Conservation (phyloP, 2,797 vertebrate species). For the Sebastes jordani region DNA sequence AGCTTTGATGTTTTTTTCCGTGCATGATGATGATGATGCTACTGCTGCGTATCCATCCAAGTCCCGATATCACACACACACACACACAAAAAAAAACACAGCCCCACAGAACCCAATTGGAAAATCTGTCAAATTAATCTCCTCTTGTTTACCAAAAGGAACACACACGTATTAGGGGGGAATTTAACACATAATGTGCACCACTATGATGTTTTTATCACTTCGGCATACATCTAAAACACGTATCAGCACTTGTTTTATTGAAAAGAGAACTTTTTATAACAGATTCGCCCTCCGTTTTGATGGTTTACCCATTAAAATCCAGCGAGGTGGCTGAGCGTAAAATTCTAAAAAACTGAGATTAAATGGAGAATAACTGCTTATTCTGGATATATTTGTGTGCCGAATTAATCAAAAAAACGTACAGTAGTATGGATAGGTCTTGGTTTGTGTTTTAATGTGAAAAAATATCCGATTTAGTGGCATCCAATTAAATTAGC, state of each 20-base stretch:
- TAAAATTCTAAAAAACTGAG: neutral
- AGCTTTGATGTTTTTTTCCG: constrained; percentile 38
- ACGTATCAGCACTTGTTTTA: fast-evolving
- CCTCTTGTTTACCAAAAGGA: neutral
- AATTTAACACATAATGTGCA: fast-evolving
- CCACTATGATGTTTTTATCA: fast-evolving
- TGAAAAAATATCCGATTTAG: fast-evolving
- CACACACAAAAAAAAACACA: neutral
- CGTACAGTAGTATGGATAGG: fast-evolving
- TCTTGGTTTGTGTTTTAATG: fast-evolving
- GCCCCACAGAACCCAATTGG: constrained; percentile 2
- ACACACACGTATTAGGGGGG: fast-evolving
- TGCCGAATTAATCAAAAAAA: neutral
- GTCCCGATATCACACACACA: constrained; percentile 2
- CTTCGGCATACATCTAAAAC: constrained; percentile 16
- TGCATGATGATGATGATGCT: constrained; percentile 7
- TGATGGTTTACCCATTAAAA: fast-evolving
- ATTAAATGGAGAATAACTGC: neutral
- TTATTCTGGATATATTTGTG: fast-evolving
- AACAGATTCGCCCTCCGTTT: neutral
- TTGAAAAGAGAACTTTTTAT: constrained; percentile 35
- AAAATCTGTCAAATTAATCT: neutral
- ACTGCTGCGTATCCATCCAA: constrained; percentile 13
- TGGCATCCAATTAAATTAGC: fast-evolving
- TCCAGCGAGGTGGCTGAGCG: neutral